Percentiles rank a stretch among this genome's conserved stretches.
phyloP scores from a whole-genome alignment of 2,113 vertebrate genomes.

The Amazona vittata region DNA sequence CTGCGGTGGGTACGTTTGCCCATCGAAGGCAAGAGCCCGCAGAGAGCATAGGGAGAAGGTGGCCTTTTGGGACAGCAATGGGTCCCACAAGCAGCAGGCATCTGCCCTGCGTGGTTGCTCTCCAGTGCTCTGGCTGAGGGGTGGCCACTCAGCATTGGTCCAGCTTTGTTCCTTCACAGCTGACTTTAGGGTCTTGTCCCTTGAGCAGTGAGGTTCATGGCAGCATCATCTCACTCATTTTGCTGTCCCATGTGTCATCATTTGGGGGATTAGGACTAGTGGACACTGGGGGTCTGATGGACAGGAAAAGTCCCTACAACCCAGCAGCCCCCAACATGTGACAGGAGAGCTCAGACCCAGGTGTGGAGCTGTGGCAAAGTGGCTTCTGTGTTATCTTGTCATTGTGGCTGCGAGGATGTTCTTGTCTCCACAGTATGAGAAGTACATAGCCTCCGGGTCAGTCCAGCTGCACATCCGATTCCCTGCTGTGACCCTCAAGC shows the following conservation, averaged over 20 bases:
- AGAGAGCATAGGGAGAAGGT: background rate
- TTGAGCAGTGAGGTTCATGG: background rate
- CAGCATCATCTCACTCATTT: background rate
- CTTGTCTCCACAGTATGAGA: background rate
- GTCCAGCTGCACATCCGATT: background rate
- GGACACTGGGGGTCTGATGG: background rate
- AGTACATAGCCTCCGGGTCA: background rate
- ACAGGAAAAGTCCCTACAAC: background rate
- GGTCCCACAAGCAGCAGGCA: background rate
- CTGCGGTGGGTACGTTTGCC: background rate
- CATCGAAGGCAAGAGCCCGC: background rate
- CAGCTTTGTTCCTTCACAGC: background rate
- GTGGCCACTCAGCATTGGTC: background rate
- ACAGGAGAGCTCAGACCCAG: background rate
- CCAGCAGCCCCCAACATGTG: background rate
- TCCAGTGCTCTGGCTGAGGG: background rate
- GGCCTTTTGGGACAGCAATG: background rate
- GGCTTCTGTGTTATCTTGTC: background rate
- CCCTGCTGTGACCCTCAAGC: background rate
- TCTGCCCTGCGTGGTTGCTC: background rate
- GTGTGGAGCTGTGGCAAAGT: background rate
- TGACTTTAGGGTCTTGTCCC: background rate
- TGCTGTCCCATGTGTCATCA: background rate
- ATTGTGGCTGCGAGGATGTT: background rate
- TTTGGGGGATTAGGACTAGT: background rate